Evolutionary conservation across 2,797 vertebrate genomes (phyloP).

Genomic region (Pipistrellus pygmaeus): DNA sequence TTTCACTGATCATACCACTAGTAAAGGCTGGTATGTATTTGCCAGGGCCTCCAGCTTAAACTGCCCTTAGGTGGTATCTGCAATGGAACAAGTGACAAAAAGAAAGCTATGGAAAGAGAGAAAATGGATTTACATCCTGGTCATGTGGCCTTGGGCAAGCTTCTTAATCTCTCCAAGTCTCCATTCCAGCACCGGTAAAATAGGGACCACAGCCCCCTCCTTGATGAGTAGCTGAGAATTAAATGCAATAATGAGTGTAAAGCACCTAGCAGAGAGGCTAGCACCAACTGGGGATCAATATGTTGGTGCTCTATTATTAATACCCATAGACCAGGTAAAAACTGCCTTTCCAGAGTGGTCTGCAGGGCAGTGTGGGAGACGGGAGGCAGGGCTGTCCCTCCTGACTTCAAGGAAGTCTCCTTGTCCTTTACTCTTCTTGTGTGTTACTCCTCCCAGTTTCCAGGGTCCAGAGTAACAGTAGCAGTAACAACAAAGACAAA

Average conservation of each 20-base stretch:
- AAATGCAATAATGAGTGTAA: not conserved
- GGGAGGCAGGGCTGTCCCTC: not conserved
- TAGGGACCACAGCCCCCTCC: not conserved
- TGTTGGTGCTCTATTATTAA: not conserved
- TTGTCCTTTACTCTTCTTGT: slow-evolving; percentile 4
- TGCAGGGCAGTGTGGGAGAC: not conserved
- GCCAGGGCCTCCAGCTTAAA: slow-evolving; percentile 6
- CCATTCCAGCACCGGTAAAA: slow-evolving; percentile 15
- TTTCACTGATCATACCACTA: not conserved
- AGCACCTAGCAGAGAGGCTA: not conserved
- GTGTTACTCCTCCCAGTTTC: slow-evolving; percentile 2
- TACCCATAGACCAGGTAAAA: not conserved
- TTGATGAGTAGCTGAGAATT: not conserved
- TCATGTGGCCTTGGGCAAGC: not conserved
- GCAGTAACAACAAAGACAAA: not conserved
- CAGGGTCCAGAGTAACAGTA: not conserved
- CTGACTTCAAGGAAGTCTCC: not conserved
- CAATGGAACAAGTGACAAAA: slow-evolving; percentile 25
- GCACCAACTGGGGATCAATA: not conserved
- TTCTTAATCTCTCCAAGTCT: slow-evolving; percentile 47
- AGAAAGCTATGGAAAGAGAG: slow-evolving; percentile 20
- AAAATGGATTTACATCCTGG: slow-evolving; percentile 20
- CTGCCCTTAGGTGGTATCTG: not conserved
- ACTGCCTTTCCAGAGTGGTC: not conserved
- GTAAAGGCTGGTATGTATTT: not conserved